Conservation (phyloP, 2,888 invertebrate species). For the Hirtodrosophila confusa region DNA sequence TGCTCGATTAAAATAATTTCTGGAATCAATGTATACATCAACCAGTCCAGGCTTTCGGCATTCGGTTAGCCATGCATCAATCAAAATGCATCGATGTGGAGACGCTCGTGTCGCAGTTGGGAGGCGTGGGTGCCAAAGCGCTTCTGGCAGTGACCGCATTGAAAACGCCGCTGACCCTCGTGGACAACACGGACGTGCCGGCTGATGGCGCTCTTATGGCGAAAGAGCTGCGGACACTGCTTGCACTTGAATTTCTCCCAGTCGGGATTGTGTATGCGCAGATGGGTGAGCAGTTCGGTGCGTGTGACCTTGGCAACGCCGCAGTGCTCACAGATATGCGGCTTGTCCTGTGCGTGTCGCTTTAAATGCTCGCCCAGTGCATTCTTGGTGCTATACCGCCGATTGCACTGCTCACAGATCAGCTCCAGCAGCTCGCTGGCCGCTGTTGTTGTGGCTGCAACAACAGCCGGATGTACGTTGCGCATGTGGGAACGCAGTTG, state of each 20-base stretch:
- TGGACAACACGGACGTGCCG: conserved; percentile 80
- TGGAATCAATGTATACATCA: conserved; percentile 1
- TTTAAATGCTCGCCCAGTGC: conserved; percentile 80
- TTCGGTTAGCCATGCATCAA: too few species aligned
- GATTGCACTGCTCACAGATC: conserved; percentile 75
- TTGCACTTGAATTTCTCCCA: conserved; percentile 80
- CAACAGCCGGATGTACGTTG: conserved; percentile 54
- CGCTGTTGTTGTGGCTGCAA: not conserved
- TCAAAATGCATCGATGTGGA: conserved; percentile 55
- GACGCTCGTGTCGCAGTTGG: conserved; percentile 75
- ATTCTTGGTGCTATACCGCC: conserved; percentile 79
- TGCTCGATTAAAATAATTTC: not conserved
- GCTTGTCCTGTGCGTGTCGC: conserved; percentile 78
- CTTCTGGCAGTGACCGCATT: conserved; percentile 75
- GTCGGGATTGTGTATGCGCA: conserved; percentile 80
- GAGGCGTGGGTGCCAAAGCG: conserved; percentile 80
- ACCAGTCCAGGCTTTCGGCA: too few species aligned
- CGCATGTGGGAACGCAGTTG: conserved; percentile 74
- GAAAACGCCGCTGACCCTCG: conserved; percentile 78
- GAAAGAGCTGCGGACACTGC: conserved; percentile 80
- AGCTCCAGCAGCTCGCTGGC: conserved; percentile 41
- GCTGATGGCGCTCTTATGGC: conserved; percentile 79
- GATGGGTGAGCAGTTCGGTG: conserved; percentile 78
- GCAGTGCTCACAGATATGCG: conserved; percentile 79
- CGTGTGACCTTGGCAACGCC: conserved; percentile 81